These are phyloP conservation scores for Pandemis corylana DNA, from an alignment of 2,888 invertebrate genomes.

Conservation along the genomic window DNA sequence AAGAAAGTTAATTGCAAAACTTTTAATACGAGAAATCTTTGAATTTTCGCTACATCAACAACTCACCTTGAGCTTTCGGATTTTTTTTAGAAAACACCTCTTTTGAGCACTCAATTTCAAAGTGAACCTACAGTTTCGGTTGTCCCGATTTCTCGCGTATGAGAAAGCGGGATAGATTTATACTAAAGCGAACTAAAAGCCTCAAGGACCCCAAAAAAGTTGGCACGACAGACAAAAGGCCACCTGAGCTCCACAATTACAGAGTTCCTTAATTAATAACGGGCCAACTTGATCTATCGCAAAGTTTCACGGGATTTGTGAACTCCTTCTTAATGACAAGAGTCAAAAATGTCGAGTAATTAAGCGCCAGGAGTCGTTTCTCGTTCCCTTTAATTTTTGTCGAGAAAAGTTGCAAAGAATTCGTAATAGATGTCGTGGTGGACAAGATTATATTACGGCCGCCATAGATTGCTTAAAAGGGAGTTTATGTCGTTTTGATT, in stretches of 20 bases:
- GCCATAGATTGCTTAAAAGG: too few species aligned
- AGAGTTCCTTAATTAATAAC: conserved; percentile 75
- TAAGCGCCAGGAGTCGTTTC: conserved; percentile 51
- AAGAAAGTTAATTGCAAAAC: too few species aligned
- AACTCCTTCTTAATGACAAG: conserved; percentile 54
- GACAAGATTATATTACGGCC: too few species aligned
- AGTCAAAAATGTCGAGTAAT: conserved; percentile 65
- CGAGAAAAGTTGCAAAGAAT: background rate
- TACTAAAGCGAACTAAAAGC: background rate
- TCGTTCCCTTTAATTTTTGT: background rate
- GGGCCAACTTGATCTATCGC: conserved; percentile 49
- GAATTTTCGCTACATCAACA: too few species aligned
- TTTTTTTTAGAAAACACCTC: too few species aligned
- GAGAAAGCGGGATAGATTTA: background rate
- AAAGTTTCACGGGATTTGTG: conserved; percentile 21
- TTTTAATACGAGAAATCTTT: too few species aligned
- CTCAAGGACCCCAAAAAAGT: conserved; percentile 19
- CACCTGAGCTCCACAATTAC: conserved; percentile 68
- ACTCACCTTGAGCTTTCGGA: too few species aligned
- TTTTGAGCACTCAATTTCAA: background rate
- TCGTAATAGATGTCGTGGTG: background rate
- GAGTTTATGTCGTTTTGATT: too few species aligned
- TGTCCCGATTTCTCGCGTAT: background rate
- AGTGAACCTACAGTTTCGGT: background rate
- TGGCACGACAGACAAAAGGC: conserved; percentile 42